Base-by-base conservation (phyloP, 1,140 invertebrate species). In the Chionoecetes opilio region DNA sequence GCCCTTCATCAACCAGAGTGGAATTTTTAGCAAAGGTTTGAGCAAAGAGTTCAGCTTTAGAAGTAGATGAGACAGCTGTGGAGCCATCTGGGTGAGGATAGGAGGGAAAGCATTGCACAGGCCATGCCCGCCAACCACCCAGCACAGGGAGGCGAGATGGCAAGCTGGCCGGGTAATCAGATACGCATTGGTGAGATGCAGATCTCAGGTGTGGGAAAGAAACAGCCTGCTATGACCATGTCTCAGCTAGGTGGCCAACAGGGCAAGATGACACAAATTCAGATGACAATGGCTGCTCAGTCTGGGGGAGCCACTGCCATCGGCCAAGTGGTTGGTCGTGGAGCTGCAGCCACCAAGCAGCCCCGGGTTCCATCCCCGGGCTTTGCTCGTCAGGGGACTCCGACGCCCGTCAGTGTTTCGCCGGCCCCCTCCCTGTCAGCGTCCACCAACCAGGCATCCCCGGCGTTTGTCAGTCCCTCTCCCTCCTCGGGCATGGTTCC, bases 281-380 rank as follows among this genome's bases (percentile, higher is more conserved):
- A 91, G 35, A 95, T 93, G 91, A 89, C 95, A 38, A 93, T 95
- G 38, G 86, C n/a, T n/a, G n/a, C n/a, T n/a, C n/a, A n/a, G n/a
- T n/a, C n/a, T n/a, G n/a, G n/a, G n/a, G n/a, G n/a, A n/a, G n/a
- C n/a, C n/a, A n/a, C n/a, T n/a, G n/a, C n/a, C n/a, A n/a, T n/a
- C n/a, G n/a, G n/a, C n/a, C n/a, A n/a, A n/a, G n/a, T n/a, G n/a
- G 53, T 17, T 82, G 75, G n/a, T n/a, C n/a, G n/a, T 11, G 91
- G 93, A 11, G 94, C 91, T 86, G 93, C 87, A 11, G 93, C 75
- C 29, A 75, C 94, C 21, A 96, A 94, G 94, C 96, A 96, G 82
- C 96, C 96, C 14, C 92, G 96, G 21, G 95, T 96, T 37, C 96
- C 96, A 92, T 96, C 96, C 37, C 96, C 96, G 17, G 93, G 93